Percentiles rank a stretch among this genome's conserved stretches.
Conservation (phyloP, 2,113 vertebrate genomes). For the Aptenodytes patagonicus region DNA sequence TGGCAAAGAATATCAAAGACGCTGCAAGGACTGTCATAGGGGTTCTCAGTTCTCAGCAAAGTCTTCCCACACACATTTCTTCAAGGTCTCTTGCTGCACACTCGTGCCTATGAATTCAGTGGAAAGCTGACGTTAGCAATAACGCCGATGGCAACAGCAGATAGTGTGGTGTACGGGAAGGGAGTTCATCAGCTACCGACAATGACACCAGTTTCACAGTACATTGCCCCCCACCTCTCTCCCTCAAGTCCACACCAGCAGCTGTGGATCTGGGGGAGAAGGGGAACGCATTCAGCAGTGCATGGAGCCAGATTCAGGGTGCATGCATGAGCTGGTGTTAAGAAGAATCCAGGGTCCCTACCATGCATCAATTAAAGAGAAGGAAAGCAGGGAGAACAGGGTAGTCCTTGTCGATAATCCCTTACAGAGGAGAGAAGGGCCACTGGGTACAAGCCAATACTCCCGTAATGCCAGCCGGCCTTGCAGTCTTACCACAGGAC, state of each 20-base stretch:
- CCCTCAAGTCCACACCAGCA: not conserved
- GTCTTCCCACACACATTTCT: not conserved
- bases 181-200: rapidly evolving
- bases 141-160: not conserved
- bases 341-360: not conserved
- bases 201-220: not conserved
- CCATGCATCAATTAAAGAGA: not conserved
- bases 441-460: not conserved
- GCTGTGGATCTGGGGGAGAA: not conserved
- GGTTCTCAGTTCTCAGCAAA: not conserved
- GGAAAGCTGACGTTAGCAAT: not conserved
- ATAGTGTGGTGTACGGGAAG: not conserved
- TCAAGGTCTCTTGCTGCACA: not conserved
- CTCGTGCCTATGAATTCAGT: not conserved
- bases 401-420: not conserved
- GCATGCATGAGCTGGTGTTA: not conserved
- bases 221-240: not conserved
- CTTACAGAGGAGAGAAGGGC: not conserved
- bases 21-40: not conserved
- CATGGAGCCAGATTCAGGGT: not conserved
- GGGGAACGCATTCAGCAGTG: not conserved
- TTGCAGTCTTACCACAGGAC: not conserved
- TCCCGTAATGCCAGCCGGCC: not conserved
- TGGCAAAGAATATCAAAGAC: not conserved
- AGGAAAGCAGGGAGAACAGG: not conserved